These are phyloP conservation scores for Tragelaphus scriptus DNA, from an alignment of 2,113 vertebrate genomes.

Conservation along the genomic window DNA sequence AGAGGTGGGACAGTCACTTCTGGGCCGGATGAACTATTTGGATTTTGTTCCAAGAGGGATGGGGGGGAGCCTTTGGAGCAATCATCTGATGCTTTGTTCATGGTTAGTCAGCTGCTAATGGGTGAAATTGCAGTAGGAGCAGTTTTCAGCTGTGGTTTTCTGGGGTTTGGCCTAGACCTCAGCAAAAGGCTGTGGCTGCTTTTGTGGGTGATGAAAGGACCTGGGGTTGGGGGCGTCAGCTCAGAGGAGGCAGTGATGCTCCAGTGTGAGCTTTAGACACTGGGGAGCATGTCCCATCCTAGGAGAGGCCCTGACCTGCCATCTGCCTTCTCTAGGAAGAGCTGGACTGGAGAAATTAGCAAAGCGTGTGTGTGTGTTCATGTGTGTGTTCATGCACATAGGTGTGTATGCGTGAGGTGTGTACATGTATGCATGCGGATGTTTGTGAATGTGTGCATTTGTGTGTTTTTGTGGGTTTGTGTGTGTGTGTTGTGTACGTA, in stretches of 20 bases:
- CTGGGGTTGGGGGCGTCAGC: background rate
- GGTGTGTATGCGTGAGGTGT: background rate
- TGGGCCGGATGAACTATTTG: rapidly evolving
- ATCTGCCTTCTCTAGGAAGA: background rate
- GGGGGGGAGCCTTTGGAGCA: background rate
- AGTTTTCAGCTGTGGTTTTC: background rate
- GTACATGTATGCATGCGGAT: background rate
- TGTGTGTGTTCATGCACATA: background rate
- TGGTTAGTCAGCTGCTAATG: background rate
- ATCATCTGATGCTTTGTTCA: background rate
- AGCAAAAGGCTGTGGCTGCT: background rate
- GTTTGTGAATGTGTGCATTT: background rate
- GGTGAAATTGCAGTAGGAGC: background rate
- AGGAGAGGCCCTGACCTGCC: too few species aligned
- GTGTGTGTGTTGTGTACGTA: rapidly evolving
- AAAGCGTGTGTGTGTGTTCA: background rate
- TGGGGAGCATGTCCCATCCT: rapidly evolving
- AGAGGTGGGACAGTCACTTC: background rate
- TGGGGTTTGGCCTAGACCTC: background rate
- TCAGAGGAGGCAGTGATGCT: background rate
- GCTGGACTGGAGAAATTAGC: background rate
- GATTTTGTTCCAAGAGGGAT: background rate
- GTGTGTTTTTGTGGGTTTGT: background rate
- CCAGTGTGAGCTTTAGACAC: background rate
- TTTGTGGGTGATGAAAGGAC: background rate